Base-by-base conservation (phyloP, 2,888 invertebrate species). In the Chloromyia formosa region DNA sequence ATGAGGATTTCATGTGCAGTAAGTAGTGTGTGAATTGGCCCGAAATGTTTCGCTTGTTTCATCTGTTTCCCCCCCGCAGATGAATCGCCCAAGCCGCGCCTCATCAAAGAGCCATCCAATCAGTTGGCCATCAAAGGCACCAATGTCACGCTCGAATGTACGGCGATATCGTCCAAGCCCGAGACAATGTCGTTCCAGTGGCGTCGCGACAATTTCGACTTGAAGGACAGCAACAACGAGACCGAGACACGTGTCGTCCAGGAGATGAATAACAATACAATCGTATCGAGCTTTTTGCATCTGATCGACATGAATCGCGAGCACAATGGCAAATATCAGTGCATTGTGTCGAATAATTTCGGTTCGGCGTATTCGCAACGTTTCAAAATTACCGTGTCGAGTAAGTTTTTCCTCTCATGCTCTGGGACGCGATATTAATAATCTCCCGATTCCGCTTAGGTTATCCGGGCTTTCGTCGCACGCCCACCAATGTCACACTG, bases 301-400 rank as follows among this genome's bases (percentile, higher is more conserved):
- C 88, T 97, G 77, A 86, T 87, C 49, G 92, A 93, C 83, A 91
- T 96, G 0, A 91, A 92, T 72, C 91, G 94, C 85, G 88, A 89
- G 56, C 92, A 95, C 84, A 93, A 93, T 76, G 97, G 97, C 0
- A 90, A 90, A 83, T 98, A 97, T 85, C 97, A 98, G 84, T 98
- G 98, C 87, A 91, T 96, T 78, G 94, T 95, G 10, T 91, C 92
- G 16, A 97, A 97, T 83, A 90, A 89, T 78, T 96, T 93, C 86
- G 97, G 97, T 5, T 92, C 94, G 7, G 93, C 94, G 2, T 97
- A 96, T 84, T 97, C 97, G 0, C 88, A 90, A 74, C 94, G 93
- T 83, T 94, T 95, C 12, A 91, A 91, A 82, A 91, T 97, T 74
- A 93, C 92, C 72, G 96, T 97, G 79, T 91, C 94, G 77, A 93